Evolutionary conservation across 2,797 vertebrate genomes (phyloP), one percentile per base, ranked within the genome.

Genomic region (Pantherophis vulpinus): DNA sequence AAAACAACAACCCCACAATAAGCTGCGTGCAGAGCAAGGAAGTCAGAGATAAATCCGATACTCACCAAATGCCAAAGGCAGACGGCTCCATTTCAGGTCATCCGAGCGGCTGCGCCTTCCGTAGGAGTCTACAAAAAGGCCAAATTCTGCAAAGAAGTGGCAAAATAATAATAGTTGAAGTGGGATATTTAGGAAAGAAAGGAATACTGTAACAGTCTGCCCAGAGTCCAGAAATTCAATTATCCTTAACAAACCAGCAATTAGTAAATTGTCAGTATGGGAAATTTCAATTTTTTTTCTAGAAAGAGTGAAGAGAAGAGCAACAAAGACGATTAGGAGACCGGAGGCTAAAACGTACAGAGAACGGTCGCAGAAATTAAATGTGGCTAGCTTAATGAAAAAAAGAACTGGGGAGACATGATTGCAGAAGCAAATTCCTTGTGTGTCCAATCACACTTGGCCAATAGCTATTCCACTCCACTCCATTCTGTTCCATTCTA

Each of bases 1-100:
- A 70, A 32, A 66, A 61, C 0, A 7, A 23, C 1, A 86, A 92
- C 11, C 12, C 11, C 13, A 25, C 32, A 63, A 51, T 37, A 11
- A 12, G 23, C 51, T 47, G 12, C 18, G 9, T 5, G n/a, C 11
- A 3, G 8, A 86, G 6, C 14, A 5, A 86, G 37, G 23, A 2
- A n/a, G 83, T 0, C 12, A 56, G 37, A 55, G 54, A 3, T 3
- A n/a, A 55, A 5, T 89, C 10, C 89, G 61, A 4, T 91, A 97
- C 98, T 92, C 95, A 99, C 99, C 99, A 54, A 99, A 99, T 47
- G 99, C 99, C 90, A 99, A 98, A 94, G 99, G 99, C 95, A 99
- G 96, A 55, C 99, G 99, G 91, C 99, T 99, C 99, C 99, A 99
- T 95, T 99, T 99, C 97, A 99, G 98, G 96, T 99, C 99, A 0